A percentile compares a stretch with the other conserved stretches of the same genome.
These are phyloP conservation scores for Grallaria varia DNA, from an alignment of 2,113 vertebrate genomes.

Conservation along the genomic window DNA sequence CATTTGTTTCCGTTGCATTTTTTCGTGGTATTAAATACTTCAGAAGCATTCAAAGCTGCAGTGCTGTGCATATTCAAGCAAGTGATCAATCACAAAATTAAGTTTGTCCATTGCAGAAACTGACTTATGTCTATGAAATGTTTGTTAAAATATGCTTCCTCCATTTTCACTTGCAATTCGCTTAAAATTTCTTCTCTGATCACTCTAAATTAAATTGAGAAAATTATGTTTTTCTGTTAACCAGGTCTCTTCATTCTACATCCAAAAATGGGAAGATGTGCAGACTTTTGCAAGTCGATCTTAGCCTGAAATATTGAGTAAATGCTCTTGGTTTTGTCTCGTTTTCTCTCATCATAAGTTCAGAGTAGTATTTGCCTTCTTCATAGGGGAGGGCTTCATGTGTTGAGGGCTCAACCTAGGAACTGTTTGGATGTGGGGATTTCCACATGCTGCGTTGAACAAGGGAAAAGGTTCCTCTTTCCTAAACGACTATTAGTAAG, in stretches of 20 bases:
- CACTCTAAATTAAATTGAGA: not conserved
- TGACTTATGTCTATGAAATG: not conserved
- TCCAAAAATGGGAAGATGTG: not conserved
- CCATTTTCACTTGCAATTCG: not conserved
- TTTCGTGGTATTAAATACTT: not conserved
- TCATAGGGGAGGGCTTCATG: not conserved
- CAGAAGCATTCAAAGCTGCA: not conserved
- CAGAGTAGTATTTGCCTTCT: not conserved
- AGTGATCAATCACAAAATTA: not conserved
- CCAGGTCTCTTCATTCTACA: not conserved
- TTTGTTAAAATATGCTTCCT: not conserved
- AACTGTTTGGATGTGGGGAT: not conserved
- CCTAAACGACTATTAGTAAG: not conserved
- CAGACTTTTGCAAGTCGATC: not conserved
- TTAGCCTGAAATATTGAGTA: not conserved
- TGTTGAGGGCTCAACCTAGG: not conserved
- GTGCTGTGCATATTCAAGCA: not conserved
- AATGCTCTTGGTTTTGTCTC: not conserved
- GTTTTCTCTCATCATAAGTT: not conserved
- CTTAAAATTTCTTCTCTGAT: not conserved
- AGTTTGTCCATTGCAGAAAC: not conserved
- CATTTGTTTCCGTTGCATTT: constrained; percentile 10
- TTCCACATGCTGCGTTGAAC: not conserved
- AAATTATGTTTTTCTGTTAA: not conserved
- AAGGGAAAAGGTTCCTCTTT: not conserved